Evolutionary conservation across 2,888 invertebrate genomes (phyloP).

Genomic region (Dione juno): DNA sequence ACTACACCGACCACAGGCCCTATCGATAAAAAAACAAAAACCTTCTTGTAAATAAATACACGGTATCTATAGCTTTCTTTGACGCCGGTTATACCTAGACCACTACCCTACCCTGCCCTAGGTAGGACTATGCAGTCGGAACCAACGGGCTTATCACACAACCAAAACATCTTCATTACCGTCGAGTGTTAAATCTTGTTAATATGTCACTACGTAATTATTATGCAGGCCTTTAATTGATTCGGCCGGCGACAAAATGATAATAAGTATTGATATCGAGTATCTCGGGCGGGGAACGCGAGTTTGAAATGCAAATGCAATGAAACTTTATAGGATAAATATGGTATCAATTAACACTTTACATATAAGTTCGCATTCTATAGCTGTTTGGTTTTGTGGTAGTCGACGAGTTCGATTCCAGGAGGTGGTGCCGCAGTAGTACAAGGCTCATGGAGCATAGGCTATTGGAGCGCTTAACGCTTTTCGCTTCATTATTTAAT

Average conservation of each 20-base stretch:
- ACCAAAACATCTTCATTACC: slow-evolving; percentile 79
- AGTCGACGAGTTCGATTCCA: too few species aligned
- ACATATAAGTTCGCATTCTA: slow-evolving; percentile 64
- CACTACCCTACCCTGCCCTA: slow-evolving; percentile 52
- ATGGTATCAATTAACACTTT: slow-evolving; percentile 66
- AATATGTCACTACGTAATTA: slow-evolving; percentile 78
- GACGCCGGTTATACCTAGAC: too few species aligned
- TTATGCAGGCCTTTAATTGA: slow-evolving; percentile 78
- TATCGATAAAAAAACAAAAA: too few species aligned
- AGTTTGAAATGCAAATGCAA: slow-evolving; percentile 67
- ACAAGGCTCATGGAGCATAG: too few species aligned
- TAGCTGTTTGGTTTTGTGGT: not conserved
- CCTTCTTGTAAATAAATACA: too few species aligned
- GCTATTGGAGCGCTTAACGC: too few species aligned
- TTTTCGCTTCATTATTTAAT: too few species aligned
- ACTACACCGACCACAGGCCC: too few species aligned
- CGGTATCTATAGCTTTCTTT: too few species aligned
- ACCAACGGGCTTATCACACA: slow-evolving; percentile 53
- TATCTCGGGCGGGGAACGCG: slow-evolving; percentile 46
- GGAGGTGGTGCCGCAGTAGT: too few species aligned
- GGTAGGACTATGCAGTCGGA: slow-evolving; percentile 56
- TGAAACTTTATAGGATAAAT: slow-evolving; percentile 66
- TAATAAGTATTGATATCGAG: slow-evolving; percentile 74
- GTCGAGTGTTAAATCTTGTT: slow-evolving; percentile 81
- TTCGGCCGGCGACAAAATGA: slow-evolving; percentile 79